Evolutionary conservation across 1,140 invertebrate genomes (phyloP), one percentile per base, ranked within the genome.

Genomic region (Marisa cornuarietis): DNA sequence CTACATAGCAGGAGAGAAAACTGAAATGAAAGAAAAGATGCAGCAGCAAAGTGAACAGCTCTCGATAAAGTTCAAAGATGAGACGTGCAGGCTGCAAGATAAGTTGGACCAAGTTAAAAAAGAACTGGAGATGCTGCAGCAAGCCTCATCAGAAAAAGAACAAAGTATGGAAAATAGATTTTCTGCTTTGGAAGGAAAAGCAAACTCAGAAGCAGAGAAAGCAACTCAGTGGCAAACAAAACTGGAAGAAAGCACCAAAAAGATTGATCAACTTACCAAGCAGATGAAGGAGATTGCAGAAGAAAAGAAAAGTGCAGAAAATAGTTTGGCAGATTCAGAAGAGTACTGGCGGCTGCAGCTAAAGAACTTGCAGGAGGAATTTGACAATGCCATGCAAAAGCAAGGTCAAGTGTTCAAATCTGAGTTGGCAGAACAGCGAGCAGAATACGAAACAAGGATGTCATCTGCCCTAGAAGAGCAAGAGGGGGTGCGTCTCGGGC

Each of bases 271-370:
- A 49, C 49, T 71, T 31, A 54, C 31, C 24, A 24, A 42, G 49
- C 22, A 72, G n/a, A 18, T 63, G 78, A 62, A 58, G 31, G 61
- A 20, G 52, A 62, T 73, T 54, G 18, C 54, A 10, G 72, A 80
- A 61, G 79, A 58, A 31, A 14, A 62, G 71, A 42, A 63, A 22
- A n/a, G 24, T 52, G 71, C n/a, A 9, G 22, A 75, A 61, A 54
- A 61, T 62, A 49, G 69, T n/a, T 49, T 52, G 71, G 42, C 79
- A 10, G 84, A 86, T 26, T 79, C 66, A 49, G 86, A 86, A 71
- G 80, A 78, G n/a, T 87, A 86, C 79, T 87, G 85, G 85, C 76
- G 78, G 52, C 75, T 82, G 24, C 85, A 86, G 78, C 68, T 85
- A 16, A 77, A 76, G n/a, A 78, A 82, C 22, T 63, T 87, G 24